These are phyloP conservation scores for Dione vanillae DNA, from an alignment of 2,888 invertebrate species.

Conservation along the genomic window DNA sequence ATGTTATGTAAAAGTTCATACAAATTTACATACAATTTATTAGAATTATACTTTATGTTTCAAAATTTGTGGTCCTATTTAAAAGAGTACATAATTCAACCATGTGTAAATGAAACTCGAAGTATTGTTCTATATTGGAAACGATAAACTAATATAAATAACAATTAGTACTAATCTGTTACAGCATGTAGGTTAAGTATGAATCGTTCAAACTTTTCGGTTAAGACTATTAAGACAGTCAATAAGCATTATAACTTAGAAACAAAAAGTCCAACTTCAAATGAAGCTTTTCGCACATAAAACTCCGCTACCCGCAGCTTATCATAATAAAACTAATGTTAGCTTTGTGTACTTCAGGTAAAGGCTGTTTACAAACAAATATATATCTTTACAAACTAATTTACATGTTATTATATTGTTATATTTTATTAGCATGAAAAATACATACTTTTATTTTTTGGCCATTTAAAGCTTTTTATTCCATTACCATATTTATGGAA, in stretches of 20 bases:
- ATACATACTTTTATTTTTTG: neutral
- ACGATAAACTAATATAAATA: slow-evolving; percentile 6
- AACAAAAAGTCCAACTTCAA: slow-evolving; percentile 2
- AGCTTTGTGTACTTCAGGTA: slow-evolving; percentile 20
- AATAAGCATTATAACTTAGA: slow-evolving; percentile 8
- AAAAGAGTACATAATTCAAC: too few relatives aligned
- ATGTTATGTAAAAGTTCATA: neutral
- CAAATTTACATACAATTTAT: neutral
- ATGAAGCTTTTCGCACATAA: slow-evolving; percentile 7
- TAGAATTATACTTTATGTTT: too few relatives aligned
- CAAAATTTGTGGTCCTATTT: too few relatives aligned
- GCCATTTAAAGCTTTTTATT: too few relatives aligned
- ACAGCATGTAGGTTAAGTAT: slow-evolving; percentile 8
- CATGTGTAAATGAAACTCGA: neutral
- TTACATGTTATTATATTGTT: slow-evolving; percentile 16
- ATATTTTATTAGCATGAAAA: neutral
- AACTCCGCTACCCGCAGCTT: slow-evolving; percentile 7
- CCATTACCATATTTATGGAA: too few relatives aligned
- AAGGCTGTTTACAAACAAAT: slow-evolving; percentile 24
- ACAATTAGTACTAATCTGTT: slow-evolving; percentile 12
- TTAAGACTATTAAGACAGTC: slow-evolving; percentile 16
- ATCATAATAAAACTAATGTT: slow-evolving; percentile 14
- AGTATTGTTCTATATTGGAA: too few relatives aligned
- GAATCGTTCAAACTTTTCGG: slow-evolving; percentile 17
- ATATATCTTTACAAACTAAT: slow-evolving; percentile 23